Conservation (phyloP, 2,797 vertebrate genomes). For the Cyprinodon diabolis region DNA sequence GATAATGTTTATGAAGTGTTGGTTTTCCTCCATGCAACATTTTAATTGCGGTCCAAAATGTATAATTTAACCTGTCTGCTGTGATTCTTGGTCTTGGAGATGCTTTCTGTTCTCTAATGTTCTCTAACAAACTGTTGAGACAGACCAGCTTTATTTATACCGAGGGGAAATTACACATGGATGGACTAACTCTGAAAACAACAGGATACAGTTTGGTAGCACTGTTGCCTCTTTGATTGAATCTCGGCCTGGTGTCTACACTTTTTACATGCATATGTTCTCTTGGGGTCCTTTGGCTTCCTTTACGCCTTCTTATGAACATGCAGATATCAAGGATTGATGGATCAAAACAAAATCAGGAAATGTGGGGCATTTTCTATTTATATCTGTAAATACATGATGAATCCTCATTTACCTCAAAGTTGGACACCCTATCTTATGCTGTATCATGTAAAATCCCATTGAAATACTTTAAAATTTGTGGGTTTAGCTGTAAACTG, state of each 20-base stretch:
- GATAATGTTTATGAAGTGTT: neutral
- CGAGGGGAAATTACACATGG: neutral
- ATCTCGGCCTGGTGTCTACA: too few species aligned
- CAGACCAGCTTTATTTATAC: neutral
- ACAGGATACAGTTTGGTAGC: neutral
- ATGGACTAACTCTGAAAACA: neutral
- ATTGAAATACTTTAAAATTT: neutral
- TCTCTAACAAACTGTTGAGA: too few species aligned
- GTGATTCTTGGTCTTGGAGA: neutral
- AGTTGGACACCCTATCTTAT: neutral
- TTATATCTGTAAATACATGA: neutral
- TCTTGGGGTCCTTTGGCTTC: too few species aligned
- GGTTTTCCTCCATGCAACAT: neutral
- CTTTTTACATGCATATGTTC: too few species aligned
- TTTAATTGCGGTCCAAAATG: neutral
- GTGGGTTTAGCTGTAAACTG: neutral
- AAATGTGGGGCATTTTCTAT: too few species aligned
- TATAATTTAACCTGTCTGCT: neutral
- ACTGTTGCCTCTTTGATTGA: too few species aligned
- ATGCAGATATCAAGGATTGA: too few species aligned
- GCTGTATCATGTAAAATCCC: neutral
- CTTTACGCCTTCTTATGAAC: too few species aligned
- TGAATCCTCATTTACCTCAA: neutral
- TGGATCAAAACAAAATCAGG: too few species aligned
- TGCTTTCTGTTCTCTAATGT: too few species aligned